Base-by-base conservation (phyloP, 2,113 vertebrate species). In the Camarhynchus parvulus region DNA sequence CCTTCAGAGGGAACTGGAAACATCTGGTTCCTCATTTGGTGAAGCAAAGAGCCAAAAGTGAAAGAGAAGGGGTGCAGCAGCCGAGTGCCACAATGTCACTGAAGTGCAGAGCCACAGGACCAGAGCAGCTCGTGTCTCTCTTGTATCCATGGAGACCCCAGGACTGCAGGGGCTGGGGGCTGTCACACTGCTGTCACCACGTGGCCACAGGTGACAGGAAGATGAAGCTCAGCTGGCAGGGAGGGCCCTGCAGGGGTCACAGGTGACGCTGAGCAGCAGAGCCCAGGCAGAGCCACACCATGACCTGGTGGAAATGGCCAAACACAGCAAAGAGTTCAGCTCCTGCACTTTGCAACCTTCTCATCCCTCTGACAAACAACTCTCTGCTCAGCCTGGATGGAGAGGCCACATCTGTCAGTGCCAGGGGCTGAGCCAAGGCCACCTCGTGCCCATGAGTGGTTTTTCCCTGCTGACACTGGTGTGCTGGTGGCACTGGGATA, bases 1-100 rank as follows among this genome's bases (percentile, higher is more conserved):
- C 22, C 0, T 12, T 24, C 61, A 92, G 83, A 67, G 66, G 76
- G 83, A 97, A 72, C 89, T 84, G 70, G 89, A 89, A 92, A 72
- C n/a, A 46, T 75, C 73, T 91, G 77, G 56, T 87, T 95, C 87
- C 81, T 89, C 14, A 0, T 52, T 68, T 75, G 72, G 31, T 81
- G 64, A 61, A 61, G 62, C 13, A 3, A 68, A 86, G 76, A 78
- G 41, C 44, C 70, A 35, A 31, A 63, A 92, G 44, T 47, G 52
- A 35, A 86, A 78, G 52, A 52, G 20, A 5, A 68, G 72, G 67
- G 62, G 11, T 0, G 0, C 30, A 80, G 87, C 64, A 74, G 72
- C 74, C 3, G 2, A 67, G 63, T 23, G 62, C 18, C 52, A 23
- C 41, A 19, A 6, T 0, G 0, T 52, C 74, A 24, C 20, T 2